Conservation (phyloP, 1,140 invertebrate genomes). For the Lerema accius region DNA sequence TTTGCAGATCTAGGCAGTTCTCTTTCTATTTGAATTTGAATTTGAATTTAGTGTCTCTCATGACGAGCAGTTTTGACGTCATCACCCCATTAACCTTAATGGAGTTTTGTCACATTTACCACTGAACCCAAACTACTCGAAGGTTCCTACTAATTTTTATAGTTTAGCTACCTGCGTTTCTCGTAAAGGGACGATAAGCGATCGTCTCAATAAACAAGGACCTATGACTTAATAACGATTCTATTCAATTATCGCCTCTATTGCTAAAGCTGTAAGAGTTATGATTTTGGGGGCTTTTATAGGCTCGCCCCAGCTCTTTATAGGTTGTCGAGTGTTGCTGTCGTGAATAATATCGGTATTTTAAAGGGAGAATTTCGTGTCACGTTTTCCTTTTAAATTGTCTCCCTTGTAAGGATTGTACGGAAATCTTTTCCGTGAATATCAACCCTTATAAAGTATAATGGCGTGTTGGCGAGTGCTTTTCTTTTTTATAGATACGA, state of each 20-base stretch:
- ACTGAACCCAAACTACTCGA: conserved; percentile 41
- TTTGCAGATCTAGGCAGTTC: no score
- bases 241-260: conserved; percentile 22
- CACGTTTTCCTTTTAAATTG: conserved; percentile 33
- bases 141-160: conserved; percentile 61
- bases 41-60: no score
- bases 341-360: conserved; percentile 36
- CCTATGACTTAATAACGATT: conserved; percentile 7
- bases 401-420: conserved; percentile 15
- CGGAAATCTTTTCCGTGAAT: conserved; percentile 2
- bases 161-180: conserved; percentile 57
- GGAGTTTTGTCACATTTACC: neutral
- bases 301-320: conserved; percentile 27
- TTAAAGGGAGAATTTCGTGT: conserved; percentile 31
- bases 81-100: no score
- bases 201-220: conserved; percentile 20
- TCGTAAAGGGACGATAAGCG: conserved; percentile 42
- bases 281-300: conserved; percentile 10
- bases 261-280: conserved; percentile 3
- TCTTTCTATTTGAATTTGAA: no score
- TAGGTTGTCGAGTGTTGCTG: conserved; percentile 34
- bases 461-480: neutral
- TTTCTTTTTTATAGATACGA: no score
- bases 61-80: no score
- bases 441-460: conserved; percentile 7